Evolutionary conservation across 1,140 invertebrate species (phyloP), one percentile per base, ranked within the genome.

Genomic region (Globodera ellingtonae): DNA sequence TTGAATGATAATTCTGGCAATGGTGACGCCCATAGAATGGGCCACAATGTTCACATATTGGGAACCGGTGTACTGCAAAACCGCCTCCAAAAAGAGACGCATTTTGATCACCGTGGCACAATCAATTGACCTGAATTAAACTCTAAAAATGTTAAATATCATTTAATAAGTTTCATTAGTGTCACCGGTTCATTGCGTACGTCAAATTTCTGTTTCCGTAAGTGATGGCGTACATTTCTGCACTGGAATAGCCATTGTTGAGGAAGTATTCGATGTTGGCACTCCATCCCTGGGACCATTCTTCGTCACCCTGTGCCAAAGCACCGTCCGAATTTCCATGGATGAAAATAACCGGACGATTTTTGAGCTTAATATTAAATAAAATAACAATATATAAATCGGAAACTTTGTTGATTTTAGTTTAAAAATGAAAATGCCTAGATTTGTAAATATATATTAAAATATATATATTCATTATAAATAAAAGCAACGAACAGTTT

Each of bases 11-110:
- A 79, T 80, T 62, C 85, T 77, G 5, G 78, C 82, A 8, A 86
- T 44, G 21, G 86, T 87, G 6, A 86, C 86, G 52, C 86, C 86
- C 86, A 86, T 86, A 15, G 86, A 87, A 70, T 86, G 86, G 13
- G 82, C 71, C 47, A 86, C 82, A 10, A 86, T 84, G 70, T 85
- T 81, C 48, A 86, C 82, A 46, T 82, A 35, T 24, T 56, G 70
- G n/a, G 78, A 56, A 44, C 72, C 72, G 0, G 86, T 86, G 66
- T 86, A 86, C 18, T 79, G 67, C 10, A 86, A 65, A 6, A 86
- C 85, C 8, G 86, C 85, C 70, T 85, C 76, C 15, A 85, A 35
- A 66, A 86, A 86, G 47, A 73, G 73, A 9, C 85, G 70, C 10
- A 86, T 69, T n/a, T 78, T 69, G 13, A 83, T 35, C 15, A 85